A percentile compares a stretch with the other conserved stretches of the same genome.
These are phyloP conservation scores for Rhinogobio ventralis DNA, from an alignment of 2,797 vertebrate genomes.

Conservation along the genomic window DNA sequence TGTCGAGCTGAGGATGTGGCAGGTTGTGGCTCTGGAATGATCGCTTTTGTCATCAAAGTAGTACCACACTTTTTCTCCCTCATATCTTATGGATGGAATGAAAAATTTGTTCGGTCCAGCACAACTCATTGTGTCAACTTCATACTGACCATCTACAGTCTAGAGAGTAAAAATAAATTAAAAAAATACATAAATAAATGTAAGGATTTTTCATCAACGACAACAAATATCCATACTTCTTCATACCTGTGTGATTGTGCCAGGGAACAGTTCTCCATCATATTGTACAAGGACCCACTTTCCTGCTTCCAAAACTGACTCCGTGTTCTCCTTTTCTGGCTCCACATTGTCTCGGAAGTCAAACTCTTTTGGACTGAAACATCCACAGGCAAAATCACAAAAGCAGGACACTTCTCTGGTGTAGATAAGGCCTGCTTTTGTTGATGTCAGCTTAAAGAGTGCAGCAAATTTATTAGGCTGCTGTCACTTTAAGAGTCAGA, in stretches of 20 bases:
- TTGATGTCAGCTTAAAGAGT: slow-evolving; percentile 28
- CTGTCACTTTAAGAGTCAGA: too few relatives aligned
- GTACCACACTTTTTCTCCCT: slow-evolving; percentile 51
- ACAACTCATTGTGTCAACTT: too few relatives aligned
- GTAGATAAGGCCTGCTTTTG: slow-evolving; percentile 36
- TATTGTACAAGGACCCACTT: slow-evolving; percentile 50
- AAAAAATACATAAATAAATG: neutral
- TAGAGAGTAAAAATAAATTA: neutral
- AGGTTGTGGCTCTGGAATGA: slow-evolving; percentile 53
- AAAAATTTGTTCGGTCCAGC: too few relatives aligned
- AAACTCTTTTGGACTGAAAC: slow-evolving; percentile 24
- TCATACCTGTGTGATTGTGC: neutral
- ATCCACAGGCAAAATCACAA: slow-evolving; percentile 31
- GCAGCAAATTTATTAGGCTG: neutral
- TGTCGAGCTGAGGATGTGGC: slow-evolving; percentile 50
- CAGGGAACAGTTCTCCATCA: slow-evolving; percentile 23
- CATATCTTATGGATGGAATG: neutral
- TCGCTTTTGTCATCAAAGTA: slow-evolving; percentile 28
- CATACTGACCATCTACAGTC: neutral
- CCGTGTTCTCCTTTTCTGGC: slow-evolving; percentile 11
- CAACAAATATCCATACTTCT: neutral
- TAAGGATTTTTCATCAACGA: neutral
- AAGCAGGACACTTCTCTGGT: slow-evolving; percentile 39
- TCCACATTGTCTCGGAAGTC: slow-evolving; percentile 3
- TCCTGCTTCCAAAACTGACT: slow-evolving; percentile 38